phyloP scores from a whole-genome alignment of 1,140 invertebrate genomes.

The Magallana angulata region DNA sequence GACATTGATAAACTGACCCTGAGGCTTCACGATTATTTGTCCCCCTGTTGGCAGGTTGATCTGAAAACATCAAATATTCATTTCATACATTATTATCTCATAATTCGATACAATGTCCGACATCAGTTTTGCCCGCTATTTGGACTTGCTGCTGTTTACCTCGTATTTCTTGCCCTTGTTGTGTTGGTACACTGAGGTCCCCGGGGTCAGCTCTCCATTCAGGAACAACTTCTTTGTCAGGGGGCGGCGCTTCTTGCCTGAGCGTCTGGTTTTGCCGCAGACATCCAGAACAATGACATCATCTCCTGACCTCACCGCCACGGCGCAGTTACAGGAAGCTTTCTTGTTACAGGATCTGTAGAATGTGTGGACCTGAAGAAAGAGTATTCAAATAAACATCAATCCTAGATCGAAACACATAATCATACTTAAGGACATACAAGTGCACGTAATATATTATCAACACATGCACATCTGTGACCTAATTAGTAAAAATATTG shows the following conservation, averaged over 20 bases:
- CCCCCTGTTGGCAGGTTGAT: constrained; percentile 61
- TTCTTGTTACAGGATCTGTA: constrained; percentile 60
- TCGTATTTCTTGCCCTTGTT: constrained; percentile 12
- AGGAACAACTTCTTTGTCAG: constrained; percentile 59
- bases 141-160: background rate
- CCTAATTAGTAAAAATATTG: too few relatives aligned
- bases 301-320: constrained; percentile 70
- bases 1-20: constrained; percentile 64
- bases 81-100: too few relatives aligned
- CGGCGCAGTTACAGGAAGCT: constrained; percentile 73
- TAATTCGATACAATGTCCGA: too few relatives aligned
- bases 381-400: background rate
- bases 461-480: too few relatives aligned
- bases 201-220: constrained; percentile 68
- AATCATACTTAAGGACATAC: too few relatives aligned
- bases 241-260: constrained; percentile 50
- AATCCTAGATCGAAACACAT: background rate
- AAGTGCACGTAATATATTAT: too few relatives aligned
- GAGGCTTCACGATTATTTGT: constrained; percentile 38
- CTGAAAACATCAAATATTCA: constrained; percentile 33
- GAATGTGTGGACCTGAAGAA: constrained; percentile 61
- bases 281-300: constrained; percentile 74
- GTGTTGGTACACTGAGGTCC: constrained; percentile 53
- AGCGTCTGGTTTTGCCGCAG: constrained; percentile 55
- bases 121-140: background rate